These are phyloP conservation scores for Drosophila funebris DNA, from an alignment of 1,140 invertebrate genomes.

Conservation along the genomic window DNA sequence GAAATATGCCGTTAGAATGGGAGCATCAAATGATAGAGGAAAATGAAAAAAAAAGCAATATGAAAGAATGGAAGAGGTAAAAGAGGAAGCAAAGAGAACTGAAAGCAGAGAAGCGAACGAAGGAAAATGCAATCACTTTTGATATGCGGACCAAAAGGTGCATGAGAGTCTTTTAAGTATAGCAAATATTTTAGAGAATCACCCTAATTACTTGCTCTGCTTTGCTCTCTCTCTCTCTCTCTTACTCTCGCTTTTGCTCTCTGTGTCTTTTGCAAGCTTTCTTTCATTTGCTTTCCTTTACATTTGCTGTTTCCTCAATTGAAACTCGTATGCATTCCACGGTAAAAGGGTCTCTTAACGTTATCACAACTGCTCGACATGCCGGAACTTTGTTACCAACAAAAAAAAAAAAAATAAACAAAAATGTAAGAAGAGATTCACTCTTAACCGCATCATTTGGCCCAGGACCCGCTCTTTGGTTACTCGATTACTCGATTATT, in stretches of 20 bases:
- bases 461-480: not conserved
- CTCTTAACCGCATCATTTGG: constrained; percentile 52
- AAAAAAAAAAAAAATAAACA: too few species aligned
- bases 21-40: constrained; percentile 15
- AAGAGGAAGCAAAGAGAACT: not conserved
- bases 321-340: not conserved
- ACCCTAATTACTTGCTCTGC: not conserved
- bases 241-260: not conserved
- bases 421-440: too few species aligned
- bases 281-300: not conserved
- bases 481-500: not conserved
- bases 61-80: not conserved
- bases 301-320: not conserved
- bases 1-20: constrained; percentile 10
- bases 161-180: not conserved
- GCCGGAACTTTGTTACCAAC: constrained; percentile 24
- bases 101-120: not conserved
- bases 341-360: constrained; percentile 15
- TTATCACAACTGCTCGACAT: constrained; percentile 37
- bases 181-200: not conserved
- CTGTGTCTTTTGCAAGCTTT: too few species aligned
- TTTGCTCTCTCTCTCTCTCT: not conserved
- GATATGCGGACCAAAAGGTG: not conserved
- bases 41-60: constrained; percentile 4
- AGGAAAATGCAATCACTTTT: not conserved